Base-by-base conservation (phyloP, 2,113 vertebrate genomes). In the Cyrtonyx montezumae region DNA sequence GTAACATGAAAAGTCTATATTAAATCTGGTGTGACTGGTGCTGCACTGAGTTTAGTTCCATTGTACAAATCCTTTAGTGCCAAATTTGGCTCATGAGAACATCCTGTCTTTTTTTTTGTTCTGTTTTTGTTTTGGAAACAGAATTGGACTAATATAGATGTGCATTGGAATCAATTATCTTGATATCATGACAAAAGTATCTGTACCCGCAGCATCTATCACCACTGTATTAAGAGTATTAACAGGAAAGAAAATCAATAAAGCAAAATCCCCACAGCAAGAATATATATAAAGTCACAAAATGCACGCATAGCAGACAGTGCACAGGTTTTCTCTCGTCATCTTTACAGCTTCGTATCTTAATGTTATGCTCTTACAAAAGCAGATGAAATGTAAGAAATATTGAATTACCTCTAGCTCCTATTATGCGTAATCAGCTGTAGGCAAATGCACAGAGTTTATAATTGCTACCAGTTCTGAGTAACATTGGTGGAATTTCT, bases 61-160 rank as follows among this genome's bases (percentile, higher is more conserved):
- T 85, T 74, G 65, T 51, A 75, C 61, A 74, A 80, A 83, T 85
- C 1, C 0, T 45, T 91, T 46, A 4, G 79, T 34, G 76, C 83
- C 90, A 70, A 51, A 79, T 83, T 74, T 67, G 88, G 85, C 88
- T 94, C 22, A 2, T 62, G 40, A 61, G 65, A 94, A 28, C 76
- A 61, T 88, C 77, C 66, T 30, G 4, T 46, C 37, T 20, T 68
- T 88, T 87, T 85, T 77, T 91, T 91, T 82, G 81, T 79, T 95
- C 91, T 85, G 79, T 25, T 26, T 90, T 89, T 91, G 90, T 80
- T 95, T 91, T 85, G 82, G 84, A 74, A 90, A 91, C 76, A 90
- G 25, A 90, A 78, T 36, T 71, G 82, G 55, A 37, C 55, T 37
- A 16, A 55, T 45, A 15, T 2, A 93, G 85, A 37, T 19, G 79